Evolutionary conservation across 2,113 vertebrate genomes (phyloP), one percentile per base, ranked within the genome.

Genomic region (Apaloderma vittatum): DNA sequence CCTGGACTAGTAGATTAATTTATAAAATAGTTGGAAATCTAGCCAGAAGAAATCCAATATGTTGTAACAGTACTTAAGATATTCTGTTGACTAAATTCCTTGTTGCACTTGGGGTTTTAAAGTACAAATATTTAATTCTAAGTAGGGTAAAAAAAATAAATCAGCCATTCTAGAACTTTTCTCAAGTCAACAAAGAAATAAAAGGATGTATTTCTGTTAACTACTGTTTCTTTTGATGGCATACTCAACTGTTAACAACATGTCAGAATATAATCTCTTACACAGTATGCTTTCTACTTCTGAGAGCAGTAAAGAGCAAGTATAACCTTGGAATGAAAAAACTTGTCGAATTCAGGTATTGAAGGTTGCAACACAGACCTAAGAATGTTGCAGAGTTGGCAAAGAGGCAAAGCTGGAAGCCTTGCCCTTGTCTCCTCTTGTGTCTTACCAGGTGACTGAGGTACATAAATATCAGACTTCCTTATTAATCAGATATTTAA

Each of bases 331-430:
- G 2, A 2, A 81, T 51, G 57, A 65, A 66, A 12, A 8, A 15
- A 21, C 8, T 17, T 66, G n/a, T 6, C 19, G 75, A 61, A 48
- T 59, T 74, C 20, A n/a, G 13, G 34, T 72, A 10, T 32, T 66
- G 55, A 61, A 19, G 8, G 5, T 11, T 3, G 5, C 51, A 87
- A 54, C 8, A 22, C 1, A 68, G 21, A 58, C 6, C 0, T 4
- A 81, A 62, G 40, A 45, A 29, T 15, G 3, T 43, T 67, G 52
- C 24, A n/a, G 46, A 46, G 13, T 3, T 83, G n/a, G 21, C 51
- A 34, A 66, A 37, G 34, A 71, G 4, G 16, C 30, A 88, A 40
- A 74, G 11, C 37, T 55, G 63, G 32, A 84, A 88, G 16, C 14
- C 17, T 77, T 81, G 59, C 17, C 51, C 15, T 45, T 9, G 6